Percentiles rank a stretch among this genome's conserved stretches.
phyloP scores from a whole-genome alignment of 2,797 vertebrate genomes.

The Huso huso region DNA sequence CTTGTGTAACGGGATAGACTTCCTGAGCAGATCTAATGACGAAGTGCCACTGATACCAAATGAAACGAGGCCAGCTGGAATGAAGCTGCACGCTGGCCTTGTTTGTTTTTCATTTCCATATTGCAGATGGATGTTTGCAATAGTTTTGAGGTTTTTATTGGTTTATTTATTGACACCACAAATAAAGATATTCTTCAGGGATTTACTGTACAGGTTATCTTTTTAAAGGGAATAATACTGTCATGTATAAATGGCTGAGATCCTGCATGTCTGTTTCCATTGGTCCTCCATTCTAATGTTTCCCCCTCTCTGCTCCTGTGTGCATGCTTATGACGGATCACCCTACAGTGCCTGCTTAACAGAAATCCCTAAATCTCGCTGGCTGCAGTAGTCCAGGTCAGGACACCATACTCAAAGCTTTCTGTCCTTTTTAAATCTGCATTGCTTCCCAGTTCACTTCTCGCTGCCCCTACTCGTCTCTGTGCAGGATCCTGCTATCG shows the following conservation, averaged over 20 bases:
- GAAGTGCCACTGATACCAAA: not conserved
- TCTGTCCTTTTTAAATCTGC: no score
- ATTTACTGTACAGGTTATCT: not conserved
- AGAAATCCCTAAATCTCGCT: no score
- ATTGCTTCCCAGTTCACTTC: no score
- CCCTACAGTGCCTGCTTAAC: no score
- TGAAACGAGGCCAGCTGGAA: not conserved
- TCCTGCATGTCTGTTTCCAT: no score
- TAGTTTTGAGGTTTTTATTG: not conserved
- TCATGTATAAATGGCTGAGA: conserved; percentile 7
- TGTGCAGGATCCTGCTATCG: no score
- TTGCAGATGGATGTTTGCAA: not conserved
- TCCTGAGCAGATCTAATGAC: not conserved
- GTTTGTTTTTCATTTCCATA: not conserved
- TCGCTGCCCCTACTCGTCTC: no score
- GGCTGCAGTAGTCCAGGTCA: no score
- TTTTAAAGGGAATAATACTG: conserved; percentile 7
- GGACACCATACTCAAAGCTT: no score
- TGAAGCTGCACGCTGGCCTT: not conserved
- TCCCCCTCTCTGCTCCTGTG: no score
- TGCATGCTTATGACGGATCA: no score
- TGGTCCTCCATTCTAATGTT: no score
- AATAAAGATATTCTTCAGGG: not conserved
- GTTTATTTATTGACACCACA: conserved; percentile 27
- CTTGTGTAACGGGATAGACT: not conserved